Evolutionary conservation across 2,888 invertebrate genomes (phyloP), one percentile per base, ranked within the genome.

Genomic region (Leucophenga montana): DNA sequence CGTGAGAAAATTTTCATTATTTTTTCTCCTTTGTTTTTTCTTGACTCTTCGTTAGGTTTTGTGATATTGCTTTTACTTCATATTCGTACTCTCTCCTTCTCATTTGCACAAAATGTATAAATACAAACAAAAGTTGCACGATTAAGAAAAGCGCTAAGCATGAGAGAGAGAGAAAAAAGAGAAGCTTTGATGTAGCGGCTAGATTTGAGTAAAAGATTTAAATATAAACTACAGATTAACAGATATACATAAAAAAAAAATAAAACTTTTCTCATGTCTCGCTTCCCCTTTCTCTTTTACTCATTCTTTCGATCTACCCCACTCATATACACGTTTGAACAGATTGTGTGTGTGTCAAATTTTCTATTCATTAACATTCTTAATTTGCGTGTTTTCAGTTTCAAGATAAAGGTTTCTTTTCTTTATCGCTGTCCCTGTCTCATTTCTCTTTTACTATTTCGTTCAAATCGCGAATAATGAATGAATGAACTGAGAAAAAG

Each of bases 301-400:
- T 6, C 8, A 50, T 16, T 50, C 4, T n/a, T 5, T 50, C 4
- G 13, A n/a, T n/a, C 50, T 50, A 1, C n/a, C 50, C 16, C 50
- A 3, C 13, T 11, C 16, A n/a, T 8, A 50, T 1, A 50, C 18
- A 13, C n/a, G 13, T 50, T 50, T 16, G 3, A 46, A n/a, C 3
- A 11, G 13, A 16, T n/a, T 50, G 50, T 50, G 18, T 27, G 64
- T 20, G 46, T 68, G 64, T 71, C 68, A 74, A 75, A 72, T 78
- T 83, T 82, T 77, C 74, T 82, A 82, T 83, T 81, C 78, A 82
- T 82, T 83, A 80, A 79, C 78, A 80, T 82, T 82, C 80, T 80
- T 80, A 83, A 78, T 79, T 81, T 73, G 73, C 71, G 66, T 67
- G 70, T 71, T 65, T 69, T 65, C 57, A 69, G 54, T 50, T 64